phyloP scores from a whole-genome alignment of 1,140 invertebrate genomes.

The Anastatus disparis region DNA sequence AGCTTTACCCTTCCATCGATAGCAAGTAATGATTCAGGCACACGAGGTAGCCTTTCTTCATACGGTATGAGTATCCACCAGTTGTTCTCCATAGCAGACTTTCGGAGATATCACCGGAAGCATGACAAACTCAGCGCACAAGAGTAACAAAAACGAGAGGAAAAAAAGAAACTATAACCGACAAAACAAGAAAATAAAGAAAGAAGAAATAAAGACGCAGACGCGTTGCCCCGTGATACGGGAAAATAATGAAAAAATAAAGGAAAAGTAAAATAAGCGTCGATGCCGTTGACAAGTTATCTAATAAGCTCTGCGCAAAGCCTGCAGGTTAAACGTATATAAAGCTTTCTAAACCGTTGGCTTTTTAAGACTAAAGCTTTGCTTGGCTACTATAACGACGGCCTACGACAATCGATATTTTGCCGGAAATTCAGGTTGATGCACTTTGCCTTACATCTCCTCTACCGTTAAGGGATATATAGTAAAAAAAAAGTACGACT shows the following conservation, averaged over 20 bases:
- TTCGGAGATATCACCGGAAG: not conserved
- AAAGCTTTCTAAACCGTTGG: no score
- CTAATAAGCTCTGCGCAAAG: no score
- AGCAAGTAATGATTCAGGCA: constrained; percentile 71
- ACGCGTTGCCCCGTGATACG: constrained; percentile 3
- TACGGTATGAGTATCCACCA: constrained; percentile 73
- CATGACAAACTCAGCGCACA: constrained; percentile 5
- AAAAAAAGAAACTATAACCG: no score
- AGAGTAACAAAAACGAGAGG: no score
- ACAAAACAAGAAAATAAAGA: no score
- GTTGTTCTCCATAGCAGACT: constrained; percentile 65
- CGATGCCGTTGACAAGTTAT: no score
- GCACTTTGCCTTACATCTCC: constrained; percentile 21
- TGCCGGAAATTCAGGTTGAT: constrained; percentile 30
- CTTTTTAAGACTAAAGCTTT: no score
- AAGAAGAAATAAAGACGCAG: not conserved
- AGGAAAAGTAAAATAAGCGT: no score
- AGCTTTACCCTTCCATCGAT: constrained; percentile 72
- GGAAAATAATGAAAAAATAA: not conserved
- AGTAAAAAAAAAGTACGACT: no score
- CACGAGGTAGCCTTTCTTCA: constrained; percentile 55
- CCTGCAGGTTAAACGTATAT: no score
- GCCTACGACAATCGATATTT: constrained; percentile 8
- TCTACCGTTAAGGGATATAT: no score
- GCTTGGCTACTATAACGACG: not conserved